phyloP scores from a whole-genome alignment of 2,797 vertebrate genomes.

The Chrysolophus pictus region DNA sequence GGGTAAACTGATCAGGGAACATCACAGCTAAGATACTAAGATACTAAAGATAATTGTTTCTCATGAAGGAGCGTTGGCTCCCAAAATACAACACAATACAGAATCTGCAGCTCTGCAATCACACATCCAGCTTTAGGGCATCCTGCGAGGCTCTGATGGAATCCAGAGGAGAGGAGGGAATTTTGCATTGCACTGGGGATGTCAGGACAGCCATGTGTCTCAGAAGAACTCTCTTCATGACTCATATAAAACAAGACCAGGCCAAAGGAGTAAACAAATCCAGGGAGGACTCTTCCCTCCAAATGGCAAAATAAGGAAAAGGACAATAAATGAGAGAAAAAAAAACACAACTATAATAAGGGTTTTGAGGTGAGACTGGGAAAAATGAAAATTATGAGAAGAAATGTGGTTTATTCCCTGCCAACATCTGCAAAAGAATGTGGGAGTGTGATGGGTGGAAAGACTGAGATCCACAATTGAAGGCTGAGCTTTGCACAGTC shows the following conservation, averaged over 20 bases:
- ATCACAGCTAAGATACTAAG: background rate
- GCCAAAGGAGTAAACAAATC: background rate
- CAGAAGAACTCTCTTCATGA: background rate
- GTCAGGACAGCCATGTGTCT: background rate
- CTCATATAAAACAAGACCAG: background rate
- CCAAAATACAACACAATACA: background rate
- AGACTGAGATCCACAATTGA: background rate
- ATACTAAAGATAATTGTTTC: background rate
- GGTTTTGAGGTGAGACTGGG: background rate
- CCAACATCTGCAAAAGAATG: background rate
- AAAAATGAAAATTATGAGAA: background rate
- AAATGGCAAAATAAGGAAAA: background rate
- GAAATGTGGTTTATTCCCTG: background rate
- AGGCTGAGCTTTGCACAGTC: background rate
- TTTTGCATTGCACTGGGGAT: background rate
- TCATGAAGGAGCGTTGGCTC: background rate
- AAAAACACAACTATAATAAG: rapidly evolving
- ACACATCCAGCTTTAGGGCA: background rate
- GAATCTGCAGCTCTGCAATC: background rate
- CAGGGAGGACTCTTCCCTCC: background rate
- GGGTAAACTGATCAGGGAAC: background rate
- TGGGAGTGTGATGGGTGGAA: background rate
- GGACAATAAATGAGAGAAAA: background rate
- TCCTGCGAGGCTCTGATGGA: background rate
- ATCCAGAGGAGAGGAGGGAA: background rate